Base-by-base conservation (phyloP, 2,113 vertebrate genomes). In the Turdus rufiventris region DNA sequence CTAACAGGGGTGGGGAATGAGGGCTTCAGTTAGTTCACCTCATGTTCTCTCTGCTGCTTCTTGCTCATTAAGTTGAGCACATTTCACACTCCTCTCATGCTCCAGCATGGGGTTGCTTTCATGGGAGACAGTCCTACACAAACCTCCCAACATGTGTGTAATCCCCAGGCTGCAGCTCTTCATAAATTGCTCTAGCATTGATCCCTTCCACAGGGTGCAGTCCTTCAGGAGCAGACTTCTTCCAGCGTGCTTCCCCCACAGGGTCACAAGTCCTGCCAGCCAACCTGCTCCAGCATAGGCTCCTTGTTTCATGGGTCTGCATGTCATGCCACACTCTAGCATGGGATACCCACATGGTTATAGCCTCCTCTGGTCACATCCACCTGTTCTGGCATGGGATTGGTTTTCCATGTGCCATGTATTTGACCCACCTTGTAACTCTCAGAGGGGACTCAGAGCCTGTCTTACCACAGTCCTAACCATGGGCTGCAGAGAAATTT, bases 311-410 rank as follows among this genome's bases (percentile, higher is more conserved):
- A 18, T 8, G 25, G 17, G 3, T 31, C 34, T 15, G 18, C 29
- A 31, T 8, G 11, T 56, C 43, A 34, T 71, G 29, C 11, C 24
- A 15, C 0, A 0, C 47, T 47, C 12, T 24, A 12, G 6, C 7
- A 3, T 11, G n/a, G 19, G 12, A n/a, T 53, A 54, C 18, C 15
- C 38, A n/a, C 12, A 40, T n/a, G 16, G 3, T 25, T 28, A 6
- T 14, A 15, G 15, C 10, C 8, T 70, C 40, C 47, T 54, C 36
- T 28, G n/a, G 29, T 54, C 23, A 40, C 47, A 47, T 8, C 5
- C 18, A 9, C 4, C 18, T 28, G 14, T 34, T 79, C 36, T 57
- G 58, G 25, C 21, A 50, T 26, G 8, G 12, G 12, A 5, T 26
- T 18, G 18, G 9, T 57, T 56, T 56, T 57, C 50, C 31, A 42